These are phyloP conservation scores for Orcinus orca DNA, from an alignment of 2,113 vertebrate species.

Conservation along the genomic window DNA sequence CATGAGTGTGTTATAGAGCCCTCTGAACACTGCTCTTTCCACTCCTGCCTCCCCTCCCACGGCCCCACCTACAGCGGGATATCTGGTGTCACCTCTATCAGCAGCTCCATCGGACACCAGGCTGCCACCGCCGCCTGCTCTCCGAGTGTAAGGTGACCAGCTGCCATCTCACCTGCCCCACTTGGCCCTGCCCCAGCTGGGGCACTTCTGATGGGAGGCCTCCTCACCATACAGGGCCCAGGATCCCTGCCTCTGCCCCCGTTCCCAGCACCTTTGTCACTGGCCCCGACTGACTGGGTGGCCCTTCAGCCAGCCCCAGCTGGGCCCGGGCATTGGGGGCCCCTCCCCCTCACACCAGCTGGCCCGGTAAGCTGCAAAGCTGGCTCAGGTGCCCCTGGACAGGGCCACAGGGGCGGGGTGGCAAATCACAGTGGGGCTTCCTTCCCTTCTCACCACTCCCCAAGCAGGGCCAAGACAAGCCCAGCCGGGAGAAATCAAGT, in stretches of 20 bases:
- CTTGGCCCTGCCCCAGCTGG: conserved; percentile 40
- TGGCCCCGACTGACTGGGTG: not conserved
- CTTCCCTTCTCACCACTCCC: not conserved
- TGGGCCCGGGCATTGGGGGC: not conserved
- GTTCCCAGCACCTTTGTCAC: not conserved
- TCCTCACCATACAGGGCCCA: not conserved
- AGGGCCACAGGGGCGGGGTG: rapidly evolving
- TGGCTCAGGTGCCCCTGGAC: not conserved
- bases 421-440: not conserved
- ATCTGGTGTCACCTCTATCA: conserved; percentile 64
- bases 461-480: not conserved
- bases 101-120: conserved; percentile 55
- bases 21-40: not conserved
- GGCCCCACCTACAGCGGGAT: not conserved
- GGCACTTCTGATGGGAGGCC: not conserved
- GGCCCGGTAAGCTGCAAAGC: not conserved
- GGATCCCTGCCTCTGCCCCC: not conserved
- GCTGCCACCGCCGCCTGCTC: not conserved
- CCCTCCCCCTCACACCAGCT: not conserved
- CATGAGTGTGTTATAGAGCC: not conserved
- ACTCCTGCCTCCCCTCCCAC: not conserved
- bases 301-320: not conserved
- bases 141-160: conserved; percentile 42
- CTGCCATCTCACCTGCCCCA: conserved; percentile 40
- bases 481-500: not conserved